Evolutionary conservation across 2,888 invertebrate species (phyloP).

Genomic region (Lamproptera curius): DNA sequence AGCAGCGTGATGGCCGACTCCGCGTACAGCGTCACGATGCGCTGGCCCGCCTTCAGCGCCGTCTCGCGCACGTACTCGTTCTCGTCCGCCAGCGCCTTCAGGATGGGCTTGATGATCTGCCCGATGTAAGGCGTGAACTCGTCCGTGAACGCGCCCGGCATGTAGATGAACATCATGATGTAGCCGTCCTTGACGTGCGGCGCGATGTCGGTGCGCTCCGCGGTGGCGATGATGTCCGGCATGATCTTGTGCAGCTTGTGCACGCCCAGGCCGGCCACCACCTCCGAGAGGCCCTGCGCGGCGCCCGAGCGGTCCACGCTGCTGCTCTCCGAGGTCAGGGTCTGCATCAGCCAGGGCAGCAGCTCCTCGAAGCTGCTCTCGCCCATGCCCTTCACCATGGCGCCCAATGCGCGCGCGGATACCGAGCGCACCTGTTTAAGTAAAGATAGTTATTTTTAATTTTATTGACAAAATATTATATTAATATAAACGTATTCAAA

Average conservation of each 20-base stretch:
- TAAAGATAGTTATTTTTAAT: no score
- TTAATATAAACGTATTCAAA: no score
- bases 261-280: slow-evolving; percentile 96
- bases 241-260: slow-evolving; percentile 97
- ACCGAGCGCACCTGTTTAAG: slow-evolving; percentile 88
- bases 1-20: slow-evolving; percentile 95
- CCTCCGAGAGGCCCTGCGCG: slow-evolving; percentile 98
- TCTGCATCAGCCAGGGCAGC: slow-evolving; percentile 99
- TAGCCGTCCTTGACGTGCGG: slow-evolving; percentile 99
- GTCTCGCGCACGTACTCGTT: slow-evolving; percentile 99
- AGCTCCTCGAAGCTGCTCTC: slow-evolving; percentile 97
- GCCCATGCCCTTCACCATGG: slow-evolving; percentile 98
- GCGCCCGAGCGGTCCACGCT: slow-evolving; percentile 98
- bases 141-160: slow-evolving; percentile 97
- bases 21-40: slow-evolving; percentile 97
- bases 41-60: slow-evolving; percentile 96
- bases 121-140: slow-evolving; percentile 98
- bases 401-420: slow-evolving; percentile 96
- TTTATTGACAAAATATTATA: not conserved
- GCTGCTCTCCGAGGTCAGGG: slow-evolving; percentile 95
- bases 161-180: slow-evolving; percentile 99
- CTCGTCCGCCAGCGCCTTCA: slow-evolving; percentile 98
- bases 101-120: slow-evolving; percentile 97
- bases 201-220: slow-evolving; percentile 94
- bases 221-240: slow-evolving; percentile 97